phyloP scores from a whole-genome alignment of 2,797 vertebrate species.

The Parauchenoglanis punctatus region DNA sequence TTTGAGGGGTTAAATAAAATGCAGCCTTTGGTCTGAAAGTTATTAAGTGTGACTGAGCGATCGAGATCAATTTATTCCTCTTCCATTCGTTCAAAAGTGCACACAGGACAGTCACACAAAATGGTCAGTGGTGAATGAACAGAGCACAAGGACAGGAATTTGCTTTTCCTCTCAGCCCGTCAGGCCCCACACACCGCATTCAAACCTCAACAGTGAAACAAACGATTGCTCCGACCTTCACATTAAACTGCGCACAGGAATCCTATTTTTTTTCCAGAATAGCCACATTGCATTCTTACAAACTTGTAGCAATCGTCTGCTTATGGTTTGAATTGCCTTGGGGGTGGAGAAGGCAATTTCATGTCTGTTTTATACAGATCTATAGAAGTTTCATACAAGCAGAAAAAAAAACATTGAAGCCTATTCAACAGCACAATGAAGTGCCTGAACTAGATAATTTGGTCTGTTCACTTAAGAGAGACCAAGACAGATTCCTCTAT shows the following conservation, averaged over 20 bases:
- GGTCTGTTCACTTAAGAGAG: conserved; percentile 34
- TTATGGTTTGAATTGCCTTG: conserved; percentile 37
- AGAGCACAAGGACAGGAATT: conserved; percentile 49
- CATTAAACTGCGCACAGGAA: conserved; percentile 49
- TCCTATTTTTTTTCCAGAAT: conserved; percentile 31
- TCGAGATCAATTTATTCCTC: conserved; percentile 40
- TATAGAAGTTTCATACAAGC: conserved; percentile 37
- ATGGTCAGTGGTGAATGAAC: conserved; percentile 49
- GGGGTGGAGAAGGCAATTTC: conserved; percentile 39
- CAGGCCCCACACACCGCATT: conserved; percentile 28
- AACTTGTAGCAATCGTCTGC: conserved; percentile 32
- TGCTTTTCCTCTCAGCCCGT: conserved; percentile 21
- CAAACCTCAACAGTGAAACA: conserved; percentile 43
- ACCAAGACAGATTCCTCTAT: conserved; percentile 19
- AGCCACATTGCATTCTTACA: conserved; percentile 50
- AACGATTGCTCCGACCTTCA: conserved; percentile 50
- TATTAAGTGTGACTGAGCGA: conserved; percentile 40
- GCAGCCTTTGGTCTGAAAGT: conserved; percentile 33
- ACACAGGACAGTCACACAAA: conserved; percentile 28
- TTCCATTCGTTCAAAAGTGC: conserved; percentile 28
- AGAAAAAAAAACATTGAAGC: conserved; percentile 24
- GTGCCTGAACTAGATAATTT: conserved; percentile 43
- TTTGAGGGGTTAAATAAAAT: conserved; percentile 41
- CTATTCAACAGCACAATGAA: conserved; percentile 16
- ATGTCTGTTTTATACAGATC: conserved; percentile 36